A percentile compares a stretch with the other conserved stretches of the same genome.
Evolutionary conservation across 2,797 vertebrate species (phyloP).

Genomic region (Epinephelus coioides): DNA sequence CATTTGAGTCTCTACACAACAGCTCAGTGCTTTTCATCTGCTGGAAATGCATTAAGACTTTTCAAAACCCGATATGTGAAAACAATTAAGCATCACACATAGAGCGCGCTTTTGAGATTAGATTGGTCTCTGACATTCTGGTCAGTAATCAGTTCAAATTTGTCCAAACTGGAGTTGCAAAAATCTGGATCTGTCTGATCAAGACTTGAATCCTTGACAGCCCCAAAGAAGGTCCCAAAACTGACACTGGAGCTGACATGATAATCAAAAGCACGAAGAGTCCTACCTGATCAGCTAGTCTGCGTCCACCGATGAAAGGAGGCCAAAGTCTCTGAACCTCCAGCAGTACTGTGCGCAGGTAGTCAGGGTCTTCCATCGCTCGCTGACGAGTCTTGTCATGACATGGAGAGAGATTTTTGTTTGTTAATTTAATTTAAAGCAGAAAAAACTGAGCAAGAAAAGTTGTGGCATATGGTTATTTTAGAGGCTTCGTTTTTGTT

Average conservation of each 20-base stretch:
- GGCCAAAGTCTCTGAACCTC: constrained; percentile 82
- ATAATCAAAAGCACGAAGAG: not conserved
- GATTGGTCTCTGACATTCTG: no score
- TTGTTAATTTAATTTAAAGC: not conserved
- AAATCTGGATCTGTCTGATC: no score
- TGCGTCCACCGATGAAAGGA: constrained; percentile 79
- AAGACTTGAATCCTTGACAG: no score
- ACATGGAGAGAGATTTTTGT: not conserved
- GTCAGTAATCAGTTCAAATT: no score
- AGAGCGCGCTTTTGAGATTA: no score
- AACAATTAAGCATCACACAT: no score
- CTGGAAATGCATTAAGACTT: no score
- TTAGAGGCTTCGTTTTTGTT: not conserved
- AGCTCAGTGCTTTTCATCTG: no score
- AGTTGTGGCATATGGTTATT: not conserved
- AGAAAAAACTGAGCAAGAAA: no score
- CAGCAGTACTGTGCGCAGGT: constrained; percentile 70
- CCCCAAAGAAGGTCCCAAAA: not conserved
- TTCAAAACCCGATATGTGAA: no score
- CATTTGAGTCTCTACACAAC: no score
- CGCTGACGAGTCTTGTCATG: constrained; percentile 43
- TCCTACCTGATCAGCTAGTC: constrained; percentile 74
- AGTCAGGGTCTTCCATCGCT: constrained; percentile 57
- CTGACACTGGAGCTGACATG: not conserved
- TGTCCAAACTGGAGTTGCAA: no score